Base-by-base conservation (phyloP, 2,888 invertebrate genomes). In the Iphiclides podalirius region DNA sequence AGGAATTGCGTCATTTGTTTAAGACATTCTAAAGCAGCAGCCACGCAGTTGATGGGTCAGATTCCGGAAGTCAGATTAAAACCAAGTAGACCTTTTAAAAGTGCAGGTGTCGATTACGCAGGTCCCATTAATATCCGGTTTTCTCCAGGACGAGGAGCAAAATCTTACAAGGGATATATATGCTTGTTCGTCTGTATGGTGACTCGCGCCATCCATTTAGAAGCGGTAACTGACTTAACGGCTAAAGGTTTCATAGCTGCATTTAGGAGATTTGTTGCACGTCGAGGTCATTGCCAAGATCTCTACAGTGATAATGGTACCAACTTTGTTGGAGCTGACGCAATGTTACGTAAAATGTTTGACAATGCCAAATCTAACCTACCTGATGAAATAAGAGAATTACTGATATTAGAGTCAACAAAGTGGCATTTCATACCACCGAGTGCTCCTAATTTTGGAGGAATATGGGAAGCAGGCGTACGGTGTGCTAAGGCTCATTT, bases 401-500 rank as follows among this genome's bases (percentile, higher is more conserved):
- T 34, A 3, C 26, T 57, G 1, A 17, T 52, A 1, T 15, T 38
- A 2, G 43, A 54, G 7, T 15, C 33, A 1, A 55, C 51, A 8
- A 44, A 11, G 7, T 58, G 54, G 57, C 52, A 57, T 36, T 61
- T 55, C 11, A 61, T 59, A 15, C 59, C 60, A 13, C 55, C 60
- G 6, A 52, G 39, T n/a, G 42, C 52, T 12, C 59, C 55, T 9
- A 55, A 59, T 28, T 59, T 59, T 38, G 57, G 57, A 1, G 55
- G 60, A 12, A 26, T 60, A 2, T 63, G 60, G 63, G 63, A 63
- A 37, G 54, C 59, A 4, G 59, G 56, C 4, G 48, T 62, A 1
- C 52, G 46, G 6, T 57, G 46, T 3, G 34, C 39, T 0, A 60
- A 59, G 46, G 26, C 48, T 4, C 34, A 33, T 34, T 34, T 42